A percentile compares a stretch with the other conserved stretches of the same genome.
Evolutionary conservation across 53 echinoderm and acorn worm genomes (phyloP).

Genomic region (Mesocentrotus franciscanus): DNA sequence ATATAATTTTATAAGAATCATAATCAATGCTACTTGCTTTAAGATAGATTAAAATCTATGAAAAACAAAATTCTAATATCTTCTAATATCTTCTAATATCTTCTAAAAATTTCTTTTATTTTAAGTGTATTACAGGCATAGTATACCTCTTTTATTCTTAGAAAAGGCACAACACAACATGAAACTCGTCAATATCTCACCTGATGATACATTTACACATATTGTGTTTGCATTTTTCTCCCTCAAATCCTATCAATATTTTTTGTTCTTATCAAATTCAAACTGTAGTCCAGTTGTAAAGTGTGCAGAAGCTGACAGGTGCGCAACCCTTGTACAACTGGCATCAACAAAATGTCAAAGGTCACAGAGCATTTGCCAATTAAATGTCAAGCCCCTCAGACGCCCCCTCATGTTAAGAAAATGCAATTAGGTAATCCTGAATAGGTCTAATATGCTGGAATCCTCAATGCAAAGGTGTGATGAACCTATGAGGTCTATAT

Average conservation of each 20-base stretch:
- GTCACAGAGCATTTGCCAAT: no score
- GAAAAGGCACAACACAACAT: no score
- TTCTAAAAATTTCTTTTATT: neutral
- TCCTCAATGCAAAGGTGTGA: neutral
- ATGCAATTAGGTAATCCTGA: slow-evolving; percentile 5
- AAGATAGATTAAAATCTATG: neutral
- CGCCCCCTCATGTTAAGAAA: neutral
- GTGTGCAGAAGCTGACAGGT: no score
- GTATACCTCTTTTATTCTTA: no score
- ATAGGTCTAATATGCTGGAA: neutral
- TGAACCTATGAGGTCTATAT: neutral
- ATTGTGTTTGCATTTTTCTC: neutral
- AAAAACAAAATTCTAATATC: neutral
- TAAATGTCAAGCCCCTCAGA: no score
- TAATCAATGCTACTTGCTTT: neutral
- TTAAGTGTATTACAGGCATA: neutral
- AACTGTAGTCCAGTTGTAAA: no score
- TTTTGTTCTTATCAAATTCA: no score
- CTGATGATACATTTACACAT: neutral
- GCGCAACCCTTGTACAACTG: no score
- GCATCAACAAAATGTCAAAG: no score
- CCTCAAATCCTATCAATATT: no score
- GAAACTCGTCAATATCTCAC: neutral
- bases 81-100: neutral
- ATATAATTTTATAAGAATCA: neutral